A percentile compares a stretch with the other conserved stretches of the same genome.
Evolutionary conservation across 2,797 vertebrate species (phyloP).

Genomic region (Lagorchestes hirsutus): DNA sequence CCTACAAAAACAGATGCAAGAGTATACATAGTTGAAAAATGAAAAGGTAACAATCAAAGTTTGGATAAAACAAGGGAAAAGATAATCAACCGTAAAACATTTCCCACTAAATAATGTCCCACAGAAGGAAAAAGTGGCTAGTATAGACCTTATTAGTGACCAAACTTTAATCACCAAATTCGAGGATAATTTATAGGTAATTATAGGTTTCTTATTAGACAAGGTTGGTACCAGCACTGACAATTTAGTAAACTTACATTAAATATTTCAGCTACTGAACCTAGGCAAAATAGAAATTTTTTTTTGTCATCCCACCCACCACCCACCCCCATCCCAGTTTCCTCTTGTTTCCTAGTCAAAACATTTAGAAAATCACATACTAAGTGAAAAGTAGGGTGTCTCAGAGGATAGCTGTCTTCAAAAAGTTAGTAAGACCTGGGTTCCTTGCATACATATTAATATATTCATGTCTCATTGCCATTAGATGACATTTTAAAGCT

Average conservation of each 20-base stretch:
- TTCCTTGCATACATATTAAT: neutral
- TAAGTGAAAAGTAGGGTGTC: constrained; percentile 19
- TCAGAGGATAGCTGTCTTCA: neutral
- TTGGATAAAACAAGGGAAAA: constrained; percentile 6
- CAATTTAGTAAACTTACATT: neutral
- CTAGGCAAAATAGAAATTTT: neutral
- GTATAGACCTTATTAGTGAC: neutral
- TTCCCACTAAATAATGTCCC: neutral
- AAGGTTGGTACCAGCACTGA: constrained; percentile 24
- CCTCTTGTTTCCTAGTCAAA: neutral
- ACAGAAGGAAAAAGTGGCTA: neutral
- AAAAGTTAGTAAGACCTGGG: neutral
- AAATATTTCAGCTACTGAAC: neutral
- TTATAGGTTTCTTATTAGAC: constrained; percentile 40
- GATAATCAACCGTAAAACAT: neutral
- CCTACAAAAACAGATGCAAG: constrained; percentile 83
- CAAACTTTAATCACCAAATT: constrained; percentile 64
- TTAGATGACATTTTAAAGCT: neutral
- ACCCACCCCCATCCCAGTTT: neutral
- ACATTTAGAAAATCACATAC: constrained; percentile 58
- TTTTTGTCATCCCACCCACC: too few species aligned
- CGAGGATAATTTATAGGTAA: constrained; percentile 59
- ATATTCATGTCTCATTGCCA: neutral
- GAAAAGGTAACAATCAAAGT: constrained; percentile 26
- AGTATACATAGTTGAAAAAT: constrained; percentile 6